Percentiles rank a stretch among this genome's conserved stretches.
phyloP scores from a whole-genome alignment of 2,888 invertebrate genomes.

The Sisyra terminalis region DNA sequence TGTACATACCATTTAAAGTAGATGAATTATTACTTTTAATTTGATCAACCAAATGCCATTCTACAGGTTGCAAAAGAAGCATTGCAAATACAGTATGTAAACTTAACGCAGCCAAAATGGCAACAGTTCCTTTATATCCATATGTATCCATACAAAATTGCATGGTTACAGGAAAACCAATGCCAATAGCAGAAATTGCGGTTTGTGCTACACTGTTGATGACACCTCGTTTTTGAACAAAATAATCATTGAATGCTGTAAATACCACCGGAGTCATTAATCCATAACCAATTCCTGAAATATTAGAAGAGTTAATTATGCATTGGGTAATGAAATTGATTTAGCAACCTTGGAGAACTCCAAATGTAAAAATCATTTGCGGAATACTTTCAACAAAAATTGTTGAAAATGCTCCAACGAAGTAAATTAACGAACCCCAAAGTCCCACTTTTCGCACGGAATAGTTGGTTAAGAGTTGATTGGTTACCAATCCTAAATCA shows the following conservation, averaged over 20 bases:
- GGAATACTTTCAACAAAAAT: constrained; percentile 44
- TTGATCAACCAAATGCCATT: constrained; percentile 43
- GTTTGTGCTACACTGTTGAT: constrained; percentile 65
- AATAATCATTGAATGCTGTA: constrained; percentile 59
- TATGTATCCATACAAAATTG: constrained; percentile 41
- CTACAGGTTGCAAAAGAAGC: constrained; percentile 55
- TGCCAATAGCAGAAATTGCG: constrained; percentile 47
- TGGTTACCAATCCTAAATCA: constrained; percentile 45
- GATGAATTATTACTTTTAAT: not conserved
- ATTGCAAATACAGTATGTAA: constrained; percentile 50
- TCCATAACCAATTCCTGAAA: constrained; percentile 51
- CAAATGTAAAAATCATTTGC: constrained; percentile 46
- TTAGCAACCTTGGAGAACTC: constrained; percentile 48
- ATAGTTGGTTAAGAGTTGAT: constrained; percentile 45
- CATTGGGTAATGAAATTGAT: too few species aligned
- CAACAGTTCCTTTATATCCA: constrained; percentile 53
- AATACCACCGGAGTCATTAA: constrained; percentile 55
- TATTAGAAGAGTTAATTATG: too few species aligned
- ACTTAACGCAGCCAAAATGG: constrained; percentile 47
- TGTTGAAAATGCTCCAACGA: constrained; percentile 40
- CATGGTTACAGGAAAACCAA: constrained; percentile 47
- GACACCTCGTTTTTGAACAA: constrained; percentile 46
- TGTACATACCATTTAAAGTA: not conserved
- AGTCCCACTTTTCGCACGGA: constrained; percentile 50
- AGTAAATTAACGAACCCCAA: constrained; percentile 43